phyloP scores from a whole-genome alignment of 2,113 vertebrate genomes.

The Syngnathus typhle region DNA sequence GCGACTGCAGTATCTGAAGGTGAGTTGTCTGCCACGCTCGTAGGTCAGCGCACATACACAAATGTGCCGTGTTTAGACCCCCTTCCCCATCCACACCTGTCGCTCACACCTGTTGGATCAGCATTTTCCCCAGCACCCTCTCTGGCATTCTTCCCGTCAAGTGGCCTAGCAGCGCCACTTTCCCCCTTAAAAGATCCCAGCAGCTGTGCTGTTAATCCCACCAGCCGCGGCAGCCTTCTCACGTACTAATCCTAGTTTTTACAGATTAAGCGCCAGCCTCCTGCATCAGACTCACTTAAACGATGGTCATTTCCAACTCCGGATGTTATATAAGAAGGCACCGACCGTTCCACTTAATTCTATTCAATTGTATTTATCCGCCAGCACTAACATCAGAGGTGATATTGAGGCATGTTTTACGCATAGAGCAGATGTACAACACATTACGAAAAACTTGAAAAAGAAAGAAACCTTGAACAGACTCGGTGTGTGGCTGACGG shows the following conservation, averaged over 20 bases:
- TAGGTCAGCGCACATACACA: conserved; percentile 7
- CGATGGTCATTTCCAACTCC: not conserved
- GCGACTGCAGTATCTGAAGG: conserved; percentile 91
- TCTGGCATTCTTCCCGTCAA: conserved; percentile 35
- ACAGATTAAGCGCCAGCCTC: conserved; percentile 27
- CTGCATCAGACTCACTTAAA: not conserved
- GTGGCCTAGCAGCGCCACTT: conserved; percentile 34
- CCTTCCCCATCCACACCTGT: conserved; percentile 43
- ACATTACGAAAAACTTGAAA: too few species aligned
- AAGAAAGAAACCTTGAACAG: not conserved
- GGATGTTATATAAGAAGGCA: not conserved
- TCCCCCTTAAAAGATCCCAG: conserved; percentile 25
- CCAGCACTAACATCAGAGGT: not conserved
- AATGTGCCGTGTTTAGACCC: conserved; percentile 18
- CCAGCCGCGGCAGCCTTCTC: conserved; percentile 9
- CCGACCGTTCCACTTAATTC: not conserved
- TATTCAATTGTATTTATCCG: not conserved
- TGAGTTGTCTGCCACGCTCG: conserved; percentile 47
- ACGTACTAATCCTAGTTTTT: conserved; percentile 31
- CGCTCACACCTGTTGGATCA: conserved; percentile 52
- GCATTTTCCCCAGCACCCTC: conserved; percentile 27
- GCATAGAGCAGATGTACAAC: too few species aligned
- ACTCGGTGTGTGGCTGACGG: not conserved
- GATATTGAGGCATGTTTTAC: not conserved
- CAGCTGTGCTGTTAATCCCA: conserved; percentile 57